phyloP scores from a whole-genome alignment of 64 coral and sea anemone genomes.

The Stichodactyla helianthus region DNA sequence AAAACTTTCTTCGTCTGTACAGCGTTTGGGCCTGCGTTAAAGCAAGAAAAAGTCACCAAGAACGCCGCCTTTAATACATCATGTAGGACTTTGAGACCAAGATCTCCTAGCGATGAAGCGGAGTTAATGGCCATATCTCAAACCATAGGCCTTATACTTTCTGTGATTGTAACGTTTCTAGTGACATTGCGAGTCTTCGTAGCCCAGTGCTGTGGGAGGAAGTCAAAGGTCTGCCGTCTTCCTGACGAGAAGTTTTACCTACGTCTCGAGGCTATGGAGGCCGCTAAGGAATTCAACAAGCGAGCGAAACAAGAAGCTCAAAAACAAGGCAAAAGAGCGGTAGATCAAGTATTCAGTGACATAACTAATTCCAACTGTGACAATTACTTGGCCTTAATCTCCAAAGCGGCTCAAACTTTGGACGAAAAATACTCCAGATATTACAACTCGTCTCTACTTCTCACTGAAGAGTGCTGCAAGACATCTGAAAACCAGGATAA shows the following conservation, averaged over 20 bases:
- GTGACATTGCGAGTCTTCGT: neutral
- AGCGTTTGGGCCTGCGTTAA: neutral
- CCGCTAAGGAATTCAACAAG: constrained; percentile 4
- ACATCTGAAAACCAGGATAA: neutral
- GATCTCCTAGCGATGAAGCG: neutral
- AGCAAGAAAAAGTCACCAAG: neutral
- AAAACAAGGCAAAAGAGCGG: neutral
- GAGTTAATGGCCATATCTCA: neutral
- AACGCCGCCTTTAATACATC: neutral
- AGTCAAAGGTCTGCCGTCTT: neutral
- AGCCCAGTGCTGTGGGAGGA: neutral
- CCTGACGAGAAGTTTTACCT: neutral
- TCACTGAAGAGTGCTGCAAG: neutral
- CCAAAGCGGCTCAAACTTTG: neutral
- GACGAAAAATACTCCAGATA: neutral
- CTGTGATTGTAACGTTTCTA: neutral
- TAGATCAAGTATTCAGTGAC: neutral
- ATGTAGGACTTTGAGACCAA: neutral
- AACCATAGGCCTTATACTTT: neutral
- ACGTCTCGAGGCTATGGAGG: neutral
- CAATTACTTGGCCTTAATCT: neutral
- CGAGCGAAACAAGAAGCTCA: neutral
- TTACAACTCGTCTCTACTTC: neutral
- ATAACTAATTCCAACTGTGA: neutral
- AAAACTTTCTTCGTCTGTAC: neutral